Base-by-base conservation (phyloP, 1,140 invertebrate species). In the Caenorhabditis brenneri region DNA sequence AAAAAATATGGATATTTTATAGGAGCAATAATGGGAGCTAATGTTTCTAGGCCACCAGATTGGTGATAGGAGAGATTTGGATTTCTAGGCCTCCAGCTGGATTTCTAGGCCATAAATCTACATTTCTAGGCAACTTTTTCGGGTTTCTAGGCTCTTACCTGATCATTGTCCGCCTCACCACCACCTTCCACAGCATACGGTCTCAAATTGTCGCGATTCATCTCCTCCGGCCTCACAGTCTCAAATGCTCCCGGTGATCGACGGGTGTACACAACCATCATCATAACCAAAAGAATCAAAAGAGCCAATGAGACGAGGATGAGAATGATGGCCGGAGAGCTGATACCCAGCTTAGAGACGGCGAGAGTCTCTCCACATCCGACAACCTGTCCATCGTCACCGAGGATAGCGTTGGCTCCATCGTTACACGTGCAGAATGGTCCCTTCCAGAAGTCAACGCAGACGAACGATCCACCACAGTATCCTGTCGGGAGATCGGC, bases 401-500 rank as follows among this genome's bases (percentile, higher is more conserved):
- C 84, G n/a, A 90, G 36, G 24, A 84, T 79, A 12, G 86, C 83
- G 19, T 69, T 84, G 49, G 84, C 85, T 33, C 86, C 87, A 19
- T 81, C 85, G 10, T 89, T 88, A 80, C 89, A 90, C 1, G 89
- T 88, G 69, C 89, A 90, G 84, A 90, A 87, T 9, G 89, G 88
- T n/a, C 90, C 90, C 42, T 90, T 90, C 89, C 89, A 90, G 31
- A 88, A 88, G 58, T 90, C 88, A 31, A 84, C 29, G 69, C 89
- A 90, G 15, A 88, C 82, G 51, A 88, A 85, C 10, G 84, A 84
- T 27, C 53, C 65, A n/a, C 88, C 85, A 79, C 89, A 90, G 78
- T 87, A 89, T 1, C 51, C 49, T 31, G 42, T n/a, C 29, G 80
- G 80, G 0, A 91, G 79, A 15, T 80, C 69, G 36, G 81, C 84